Evolutionary conservation across 2,113 vertebrate species (phyloP).

Genomic region (Syrmaticus mikado): DNA sequence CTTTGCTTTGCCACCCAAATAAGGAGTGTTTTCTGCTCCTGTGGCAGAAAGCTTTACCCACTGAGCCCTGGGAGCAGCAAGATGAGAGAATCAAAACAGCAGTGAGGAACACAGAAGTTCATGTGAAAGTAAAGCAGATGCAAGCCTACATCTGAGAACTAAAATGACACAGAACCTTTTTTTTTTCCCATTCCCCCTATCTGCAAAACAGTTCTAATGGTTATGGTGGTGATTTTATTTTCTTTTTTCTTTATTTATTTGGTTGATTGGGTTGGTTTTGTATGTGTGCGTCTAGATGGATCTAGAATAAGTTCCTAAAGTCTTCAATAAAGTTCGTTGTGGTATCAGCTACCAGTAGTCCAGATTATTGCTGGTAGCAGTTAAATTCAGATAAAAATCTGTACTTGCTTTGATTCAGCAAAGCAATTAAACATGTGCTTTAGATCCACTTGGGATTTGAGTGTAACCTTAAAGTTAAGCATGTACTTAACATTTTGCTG

Average conservation of each 20-base stretch:
- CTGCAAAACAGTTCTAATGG: not conserved
- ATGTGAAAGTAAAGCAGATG: not conserved
- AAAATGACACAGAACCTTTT: not conserved
- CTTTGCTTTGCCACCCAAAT: slow-evolving; percentile 25
- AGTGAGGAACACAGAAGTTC: not conserved
- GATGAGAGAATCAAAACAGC: not conserved
- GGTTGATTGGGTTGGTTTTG: not conserved
- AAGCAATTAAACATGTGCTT: slow-evolving; percentile 64
- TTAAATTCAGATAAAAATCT: slow-evolving; percentile 64
- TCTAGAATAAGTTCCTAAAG: not conserved
- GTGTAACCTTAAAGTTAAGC: slow-evolving; percentile 66
- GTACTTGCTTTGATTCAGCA: slow-evolving; percentile 60
- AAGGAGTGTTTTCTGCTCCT: not conserved
- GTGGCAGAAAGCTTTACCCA: slow-evolving; percentile 13
- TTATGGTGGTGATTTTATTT: not conserved
- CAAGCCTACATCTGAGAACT: not conserved
- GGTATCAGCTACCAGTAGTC: not conserved
- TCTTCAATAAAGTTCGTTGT: not conserved
- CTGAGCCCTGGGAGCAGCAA: not conserved
- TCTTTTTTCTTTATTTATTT: too few species aligned
- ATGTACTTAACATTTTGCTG: slow-evolving; percentile 68
- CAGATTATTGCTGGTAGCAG: slow-evolving; percentile 4
- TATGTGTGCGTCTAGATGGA: not conserved
- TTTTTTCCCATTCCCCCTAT: not conserved
- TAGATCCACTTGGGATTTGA: slow-evolving; percentile 65